A percentile compares a stretch with the other conserved stretches of the same genome.
Conservation (phyloP, 2,888 invertebrate species). For the Oscheius sp. region DNA sequence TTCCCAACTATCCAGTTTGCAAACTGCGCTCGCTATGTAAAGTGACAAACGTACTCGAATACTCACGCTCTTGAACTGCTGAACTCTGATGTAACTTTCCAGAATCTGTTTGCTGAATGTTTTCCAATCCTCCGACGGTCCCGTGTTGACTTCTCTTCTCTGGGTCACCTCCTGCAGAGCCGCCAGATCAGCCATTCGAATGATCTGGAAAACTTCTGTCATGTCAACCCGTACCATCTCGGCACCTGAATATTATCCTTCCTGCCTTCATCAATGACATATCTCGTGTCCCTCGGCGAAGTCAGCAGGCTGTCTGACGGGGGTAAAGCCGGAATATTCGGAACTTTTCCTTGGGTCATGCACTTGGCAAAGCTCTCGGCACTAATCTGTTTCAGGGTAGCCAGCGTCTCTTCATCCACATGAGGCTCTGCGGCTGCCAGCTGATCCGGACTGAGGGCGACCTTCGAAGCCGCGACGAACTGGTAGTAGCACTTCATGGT, state of each 20-base stretch:
- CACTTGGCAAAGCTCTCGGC: slow-evolving; percentile 66
- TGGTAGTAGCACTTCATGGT: slow-evolving; percentile 89
- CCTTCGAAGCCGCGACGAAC: slow-evolving; percentile 81
- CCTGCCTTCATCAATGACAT: slow-evolving; percentile 54
- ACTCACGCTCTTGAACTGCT: slow-evolving; percentile 45
- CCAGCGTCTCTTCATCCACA: slow-evolving; percentile 62
- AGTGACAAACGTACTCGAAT: too few relatives aligned
- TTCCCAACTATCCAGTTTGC: too few relatives aligned
- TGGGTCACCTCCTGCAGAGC: slow-evolving; percentile 24
- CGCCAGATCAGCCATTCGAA: slow-evolving; percentile 50
- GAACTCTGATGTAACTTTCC: slow-evolving; percentile 52
- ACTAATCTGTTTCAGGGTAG: slow-evolving; percentile 60
- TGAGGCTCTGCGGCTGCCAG: slow-evolving; percentile 58
- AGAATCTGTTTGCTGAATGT: slow-evolving; percentile 49
- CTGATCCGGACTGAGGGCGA: slow-evolving; percentile 61
- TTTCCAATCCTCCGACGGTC: slow-evolving; percentile 76
- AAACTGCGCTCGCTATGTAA: too few relatives aligned
- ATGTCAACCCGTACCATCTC: not conserved
- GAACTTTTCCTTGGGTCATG: slow-evolving; percentile 56
- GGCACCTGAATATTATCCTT: slow-evolving; percentile 48
- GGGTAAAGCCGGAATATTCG: slow-evolving; percentile 36
- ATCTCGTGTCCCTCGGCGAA: slow-evolving; percentile 53
- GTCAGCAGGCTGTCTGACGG: slow-evolving; percentile 38
- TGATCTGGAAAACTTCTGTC: slow-evolving; percentile 32
- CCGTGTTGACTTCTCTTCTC: slow-evolving; percentile 11